These are phyloP conservation scores for Bergia puertoricense DNA, from an alignment of 92 coral and sea anemone genomes.

Conservation along the genomic window DNA sequence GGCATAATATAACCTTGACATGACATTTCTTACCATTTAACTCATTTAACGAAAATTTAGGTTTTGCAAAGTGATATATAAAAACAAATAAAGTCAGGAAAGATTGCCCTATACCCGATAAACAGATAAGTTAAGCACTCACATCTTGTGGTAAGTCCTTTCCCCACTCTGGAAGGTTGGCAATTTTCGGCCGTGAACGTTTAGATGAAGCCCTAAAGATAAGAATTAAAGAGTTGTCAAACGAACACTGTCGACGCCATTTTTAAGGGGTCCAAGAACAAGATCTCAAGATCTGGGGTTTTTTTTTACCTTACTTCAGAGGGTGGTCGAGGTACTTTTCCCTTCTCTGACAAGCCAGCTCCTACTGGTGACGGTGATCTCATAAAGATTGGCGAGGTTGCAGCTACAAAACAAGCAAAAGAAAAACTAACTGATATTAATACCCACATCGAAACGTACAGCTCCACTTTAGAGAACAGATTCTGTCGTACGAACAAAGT, in stretches of 20 bases:
- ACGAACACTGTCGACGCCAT: background rate
- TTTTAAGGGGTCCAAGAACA: background rate
- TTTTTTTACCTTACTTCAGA: slow-evolving; percentile 63
- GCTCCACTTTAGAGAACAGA: too few species aligned
- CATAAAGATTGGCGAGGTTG: slow-evolving; percentile 77
- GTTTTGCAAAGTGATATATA: too few species aligned
- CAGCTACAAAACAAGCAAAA: slow-evolving; percentile 49
- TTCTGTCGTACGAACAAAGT: too few species aligned
- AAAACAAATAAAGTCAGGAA: too few species aligned
- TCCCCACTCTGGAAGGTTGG: slow-evolving; percentile 94
- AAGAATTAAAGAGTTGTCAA: background rate
- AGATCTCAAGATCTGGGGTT: background rate
- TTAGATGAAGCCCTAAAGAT: slow-evolving; percentile 54
- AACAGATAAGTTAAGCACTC: slow-evolving; percentile 40
- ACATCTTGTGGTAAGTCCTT: slow-evolving; percentile 96
- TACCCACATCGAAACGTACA: too few species aligned
- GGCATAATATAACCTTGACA: too few species aligned
- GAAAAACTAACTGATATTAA: background rate
- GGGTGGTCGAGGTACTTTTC: slow-evolving; percentile 77
- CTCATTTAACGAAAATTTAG: too few species aligned
- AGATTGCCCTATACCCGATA: background rate
- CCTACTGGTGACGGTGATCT: slow-evolving; percentile 63
- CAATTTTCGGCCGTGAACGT: slow-evolving; percentile 70
- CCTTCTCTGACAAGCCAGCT: slow-evolving; percentile 60
- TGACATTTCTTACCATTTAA: too few species aligned